Base-by-base conservation (phyloP, 2,888 invertebrate species). In the Drosophila picticornis region DNA sequence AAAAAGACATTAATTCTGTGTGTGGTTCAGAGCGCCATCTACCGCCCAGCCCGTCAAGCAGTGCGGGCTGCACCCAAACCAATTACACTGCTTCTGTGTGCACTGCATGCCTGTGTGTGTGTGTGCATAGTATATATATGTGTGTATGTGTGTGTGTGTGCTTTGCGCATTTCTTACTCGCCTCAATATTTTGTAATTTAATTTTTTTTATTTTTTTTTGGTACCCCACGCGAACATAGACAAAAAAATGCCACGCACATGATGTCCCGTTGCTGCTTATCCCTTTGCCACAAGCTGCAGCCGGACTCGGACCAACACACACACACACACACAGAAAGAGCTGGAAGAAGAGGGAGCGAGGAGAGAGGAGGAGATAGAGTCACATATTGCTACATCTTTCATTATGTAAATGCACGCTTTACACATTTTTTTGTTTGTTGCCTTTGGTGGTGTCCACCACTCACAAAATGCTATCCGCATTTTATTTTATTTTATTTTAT, bases 371-470 rank as follows among this genome's bases (percentile, higher is more conserved):
- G 29, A 51, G 29, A 51, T 50, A 74, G 66, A 67, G 77, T 71
- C 82, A 77, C 75, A 83, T 78, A 81, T 76, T 75, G 88, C 88
- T 80, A 91, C 88, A 91, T 92, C 90, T 90, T 92, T 92, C 91
- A 92, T 92, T 92, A 92, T 92, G 91, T 91, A 92, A 92, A 92
- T 92, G 92, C 91, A 91, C 85, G 91, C 86, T 91, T 91, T 87
- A 90, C 81, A 90, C 77, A 79, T 48, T 75, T 77, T 77, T 62
- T 74, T 76, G 73, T 48, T 73, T 63, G 69, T 56, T 69, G 66
- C 67, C 63, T 69, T 69, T 75, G 68, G 55, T 69, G 81, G 60
- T 68, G 75, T 73, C 73, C 81, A 66, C 55, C 80, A 63, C 68
- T 75, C 60, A 46, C 61, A 48, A 52, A 52, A 76, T 69, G 69